Percentiles rank a stretch among this genome's conserved stretches.
phyloP scores from a whole-genome alignment of 2,888 invertebrate genomes.

The Aspidiotus destructor region DNA sequence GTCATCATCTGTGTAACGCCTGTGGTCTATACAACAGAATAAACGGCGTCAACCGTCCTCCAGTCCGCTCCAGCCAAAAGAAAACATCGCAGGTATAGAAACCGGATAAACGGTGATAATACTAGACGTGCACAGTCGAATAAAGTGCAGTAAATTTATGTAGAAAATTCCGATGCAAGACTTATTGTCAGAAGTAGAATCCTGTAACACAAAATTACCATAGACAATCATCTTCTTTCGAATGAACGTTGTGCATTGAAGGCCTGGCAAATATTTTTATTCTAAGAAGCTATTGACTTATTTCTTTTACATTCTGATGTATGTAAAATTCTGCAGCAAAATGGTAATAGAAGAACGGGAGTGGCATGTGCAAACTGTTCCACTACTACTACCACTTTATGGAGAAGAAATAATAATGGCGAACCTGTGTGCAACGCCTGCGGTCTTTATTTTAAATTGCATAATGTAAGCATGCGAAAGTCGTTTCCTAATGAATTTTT shows the following conservation, averaged over 20 bases:
- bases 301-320: too few species aligned
- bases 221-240: neutral
- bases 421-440: constrained; percentile 86
- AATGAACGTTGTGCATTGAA: too few species aligned
- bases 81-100: constrained; percentile 36
- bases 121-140: neutral
- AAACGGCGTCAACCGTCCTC: constrained; percentile 65
- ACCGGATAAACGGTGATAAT: neutral
- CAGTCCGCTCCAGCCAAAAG: constrained; percentile 80
- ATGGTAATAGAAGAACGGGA: constrained; percentile 51
- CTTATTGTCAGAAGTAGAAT: too few species aligned
- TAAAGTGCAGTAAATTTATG: neutral
- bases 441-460: constrained; percentile 76
- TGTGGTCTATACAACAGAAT: constrained; percentile 54
- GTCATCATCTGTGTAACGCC: constrained; percentile 87
- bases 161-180: too few species aligned
- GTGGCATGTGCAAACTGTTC: constrained; percentile 41
- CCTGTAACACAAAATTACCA: neutral
- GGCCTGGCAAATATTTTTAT: too few species aligned
- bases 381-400: constrained; percentile 73
- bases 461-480: constrained; percentile 48
- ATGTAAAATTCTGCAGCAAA: constrained; percentile 37
- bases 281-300: too few species aligned
- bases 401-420: constrained; percentile 95
- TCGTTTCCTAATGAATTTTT: too few species aligned